phyloP scores from a whole-genome alignment of 1,140 invertebrate genomes.

The Drosophila asahinai region DNA sequence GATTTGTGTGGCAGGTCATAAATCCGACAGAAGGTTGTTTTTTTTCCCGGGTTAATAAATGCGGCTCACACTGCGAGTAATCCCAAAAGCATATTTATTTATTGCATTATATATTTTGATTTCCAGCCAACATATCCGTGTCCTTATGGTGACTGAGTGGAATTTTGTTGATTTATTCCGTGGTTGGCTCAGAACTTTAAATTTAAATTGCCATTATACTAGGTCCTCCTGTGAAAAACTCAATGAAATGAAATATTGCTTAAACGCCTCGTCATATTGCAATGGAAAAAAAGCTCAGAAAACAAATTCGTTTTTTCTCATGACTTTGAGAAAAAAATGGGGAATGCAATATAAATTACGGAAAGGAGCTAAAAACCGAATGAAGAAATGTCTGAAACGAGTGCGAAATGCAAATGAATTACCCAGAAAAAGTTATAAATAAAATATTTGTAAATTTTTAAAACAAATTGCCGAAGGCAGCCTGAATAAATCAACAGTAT shows the following conservation, averaged over 20 bases:
- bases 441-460: slow-evolving; percentile 2
- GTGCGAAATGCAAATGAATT: slow-evolving; percentile 27
- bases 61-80: not conserved
- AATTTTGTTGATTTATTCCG: slow-evolving; percentile 14
- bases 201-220: not conserved
- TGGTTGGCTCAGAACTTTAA: not conserved
- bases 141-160: slow-evolving; percentile 4
- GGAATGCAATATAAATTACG: not conserved
- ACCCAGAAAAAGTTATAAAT: not conserved
- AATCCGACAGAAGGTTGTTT: slow-evolving; percentile 10
- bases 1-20: slow-evolving; percentile 26
- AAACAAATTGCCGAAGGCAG: not conserved
- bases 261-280: not conserved
- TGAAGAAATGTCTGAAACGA: slow-evolving; percentile 3
- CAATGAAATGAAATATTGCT: slow-evolving; percentile 8
- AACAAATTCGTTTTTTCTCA: not conserved
- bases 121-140: slow-evolving; percentile 3
- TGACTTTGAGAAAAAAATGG: not conserved
- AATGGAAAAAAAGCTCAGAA: not conserved
- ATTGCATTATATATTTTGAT: slow-evolving; percentile 24
- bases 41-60: slow-evolving; percentile 5
- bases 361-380: not conserved
- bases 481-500: slow-evolving; percentile 6
- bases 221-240: not conserved
- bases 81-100: slow-evolving; percentile 15